A percentile compares a stretch with the other conserved stretches of the same genome.
These are phyloP conservation scores for Nasonia giraulti DNA, from an alignment of 1,140 invertebrate genomes.

Conservation along the genomic window DNA sequence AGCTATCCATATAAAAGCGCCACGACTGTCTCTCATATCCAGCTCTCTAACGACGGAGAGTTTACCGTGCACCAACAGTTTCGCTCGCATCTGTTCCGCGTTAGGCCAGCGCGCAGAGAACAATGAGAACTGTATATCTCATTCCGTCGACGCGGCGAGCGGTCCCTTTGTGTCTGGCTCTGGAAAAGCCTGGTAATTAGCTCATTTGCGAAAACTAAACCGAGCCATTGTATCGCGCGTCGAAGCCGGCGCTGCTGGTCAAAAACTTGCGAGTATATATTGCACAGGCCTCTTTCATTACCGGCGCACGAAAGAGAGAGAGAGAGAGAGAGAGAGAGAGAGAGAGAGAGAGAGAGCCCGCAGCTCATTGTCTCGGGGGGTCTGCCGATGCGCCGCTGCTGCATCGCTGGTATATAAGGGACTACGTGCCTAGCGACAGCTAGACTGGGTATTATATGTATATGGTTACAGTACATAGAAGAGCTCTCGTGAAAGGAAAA, in stretches of 20 bases:
- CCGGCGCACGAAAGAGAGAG: neutral
- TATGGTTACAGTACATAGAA: too few relatives aligned
- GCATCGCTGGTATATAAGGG: neutral
- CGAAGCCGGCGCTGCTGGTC: neutral
- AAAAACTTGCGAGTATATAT: neutral
- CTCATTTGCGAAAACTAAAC: slow-evolving; percentile 12
- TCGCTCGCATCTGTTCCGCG: neutral
- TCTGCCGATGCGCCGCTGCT: neutral
- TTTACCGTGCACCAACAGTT: neutral
- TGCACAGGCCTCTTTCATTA: neutral
- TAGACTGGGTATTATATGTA: too few relatives aligned
- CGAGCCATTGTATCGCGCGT: neutral
- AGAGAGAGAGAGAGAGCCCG: neutral
- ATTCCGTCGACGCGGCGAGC: neutral
- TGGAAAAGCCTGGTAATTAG: slow-evolving; percentile 5
- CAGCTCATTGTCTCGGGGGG: neutral
- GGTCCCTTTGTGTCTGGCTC: neutral
- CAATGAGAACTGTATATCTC: slow-evolving; percentile 7
- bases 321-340: too few relatives aligned
- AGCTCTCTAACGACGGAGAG: neutral
- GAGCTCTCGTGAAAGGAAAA: too few relatives aligned
- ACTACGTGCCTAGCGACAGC: neutral
- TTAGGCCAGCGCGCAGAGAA: neutral
- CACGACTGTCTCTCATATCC: neutral
- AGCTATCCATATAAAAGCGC: neutral